phyloP scores from a whole-genome alignment of 2,113 vertebrate genomes.

The Uria aalge region DNA sequence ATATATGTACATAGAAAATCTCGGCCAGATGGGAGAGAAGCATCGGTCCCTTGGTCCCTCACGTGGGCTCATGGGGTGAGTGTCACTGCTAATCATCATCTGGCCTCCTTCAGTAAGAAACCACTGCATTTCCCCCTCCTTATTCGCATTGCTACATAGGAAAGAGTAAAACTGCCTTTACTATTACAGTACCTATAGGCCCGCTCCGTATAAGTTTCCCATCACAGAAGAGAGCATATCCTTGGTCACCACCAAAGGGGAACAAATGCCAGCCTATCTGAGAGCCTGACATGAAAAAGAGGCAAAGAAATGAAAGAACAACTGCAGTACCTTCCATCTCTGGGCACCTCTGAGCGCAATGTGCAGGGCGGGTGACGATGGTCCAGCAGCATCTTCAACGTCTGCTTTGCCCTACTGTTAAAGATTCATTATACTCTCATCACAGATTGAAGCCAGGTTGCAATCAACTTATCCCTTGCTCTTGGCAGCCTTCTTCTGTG shows the following conservation, averaged over 20 bases:
- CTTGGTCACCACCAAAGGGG: background rate
- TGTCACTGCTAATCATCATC: background rate
- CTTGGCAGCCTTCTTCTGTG: background rate
- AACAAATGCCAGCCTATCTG: background rate
- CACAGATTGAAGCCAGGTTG: background rate
- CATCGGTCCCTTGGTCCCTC: background rate
- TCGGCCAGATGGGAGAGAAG: background rate
- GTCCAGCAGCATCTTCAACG: background rate
- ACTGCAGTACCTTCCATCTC: background rate
- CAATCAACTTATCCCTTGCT: background rate
- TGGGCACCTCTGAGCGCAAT: background rate
- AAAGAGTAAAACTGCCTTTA: background rate
- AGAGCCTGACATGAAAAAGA: background rate
- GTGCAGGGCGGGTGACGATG: accelerated
- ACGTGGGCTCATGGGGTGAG: background rate
- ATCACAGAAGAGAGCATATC: background rate
- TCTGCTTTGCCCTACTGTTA: background rate
- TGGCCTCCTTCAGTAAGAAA: background rate
- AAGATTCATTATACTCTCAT: background rate
- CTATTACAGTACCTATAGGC: background rate
- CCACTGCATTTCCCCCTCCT: background rate
- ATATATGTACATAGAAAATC: background rate
- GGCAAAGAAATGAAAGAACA: background rate
- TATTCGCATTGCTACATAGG: accelerated
- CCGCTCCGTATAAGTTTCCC: background rate